Conservation (phyloP, 2,113 vertebrate species). For the Cairina moschata region DNA sequence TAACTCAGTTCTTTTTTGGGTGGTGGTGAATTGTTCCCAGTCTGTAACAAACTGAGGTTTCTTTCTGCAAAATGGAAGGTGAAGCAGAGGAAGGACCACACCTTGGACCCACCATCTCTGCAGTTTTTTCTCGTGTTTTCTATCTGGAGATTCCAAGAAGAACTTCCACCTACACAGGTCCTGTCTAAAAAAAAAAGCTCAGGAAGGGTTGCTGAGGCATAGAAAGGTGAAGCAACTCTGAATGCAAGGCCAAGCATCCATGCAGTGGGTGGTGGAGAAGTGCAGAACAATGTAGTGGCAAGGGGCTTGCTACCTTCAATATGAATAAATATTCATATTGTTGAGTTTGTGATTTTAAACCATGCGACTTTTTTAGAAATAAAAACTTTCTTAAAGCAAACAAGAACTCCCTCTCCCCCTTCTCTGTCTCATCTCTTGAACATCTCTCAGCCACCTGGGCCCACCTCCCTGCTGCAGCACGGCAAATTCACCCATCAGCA, state of each 20-base stretch:
- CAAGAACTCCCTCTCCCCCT: neutral
- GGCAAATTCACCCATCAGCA: conserved; percentile 6
- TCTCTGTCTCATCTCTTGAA: neutral
- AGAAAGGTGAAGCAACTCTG: neutral
- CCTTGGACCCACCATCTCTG: fast-evolving
- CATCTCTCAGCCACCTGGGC: neutral
- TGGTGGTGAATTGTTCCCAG: neutral
- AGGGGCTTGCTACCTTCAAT: neutral
- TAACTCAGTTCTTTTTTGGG: neutral
- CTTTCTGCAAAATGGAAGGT: neutral
- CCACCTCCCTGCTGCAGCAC: neutral
- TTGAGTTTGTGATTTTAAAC: conserved; percentile 12
- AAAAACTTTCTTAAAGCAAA: neutral
- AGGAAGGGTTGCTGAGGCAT: neutral
- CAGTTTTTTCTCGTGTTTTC: neutral
- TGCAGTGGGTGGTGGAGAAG: neutral
- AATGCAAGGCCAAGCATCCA: neutral
- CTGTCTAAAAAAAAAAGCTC: neutral
- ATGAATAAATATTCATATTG: neutral
- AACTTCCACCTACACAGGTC: neutral
- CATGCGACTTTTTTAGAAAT: neutral
- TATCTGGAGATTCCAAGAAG: neutral
- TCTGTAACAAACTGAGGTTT: neutral
- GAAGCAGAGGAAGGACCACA: neutral
- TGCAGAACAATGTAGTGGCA: neutral